Base-by-base conservation (phyloP, 2,113 vertebrate species). In the Peucedramus taeniatus region DNA sequence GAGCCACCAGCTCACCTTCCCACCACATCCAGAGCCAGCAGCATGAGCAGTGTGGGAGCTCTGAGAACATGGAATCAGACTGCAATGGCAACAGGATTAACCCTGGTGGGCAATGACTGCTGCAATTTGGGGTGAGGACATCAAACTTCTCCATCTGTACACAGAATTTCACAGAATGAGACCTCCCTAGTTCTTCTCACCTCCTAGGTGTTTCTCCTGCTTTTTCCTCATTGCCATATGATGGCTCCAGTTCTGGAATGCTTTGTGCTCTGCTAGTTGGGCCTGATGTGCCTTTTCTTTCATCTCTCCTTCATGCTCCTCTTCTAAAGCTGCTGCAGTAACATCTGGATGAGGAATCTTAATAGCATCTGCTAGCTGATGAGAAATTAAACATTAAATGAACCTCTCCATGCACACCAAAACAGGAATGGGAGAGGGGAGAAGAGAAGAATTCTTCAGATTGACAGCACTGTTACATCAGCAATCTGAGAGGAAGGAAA, bases 181-280 rank as follows among this genome's bases (percentile, higher is more conserved):
- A 54, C 39, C 42, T 53, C 51, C 44, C 35, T n/a, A 21, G 44
- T 51, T 70, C 68, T 27, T 91, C 98, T 98, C 92, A 99, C 99
- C 95, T 11, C 98, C 98, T 76, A 99, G 97, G 14, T 96, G 22
- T 27, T 97, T 95, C 96, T 99, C 98, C 94, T 99, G 98, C 59
- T 83, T 97, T 88, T 96, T 98, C 81, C 98, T 95, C 95, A 98
- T 96, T 40, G 68, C 75, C 95, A 99, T 97, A 72, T 99, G 97
- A 72, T 40, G 91, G n/a, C 95, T 63, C 99, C 99, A 99, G 83
- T 99, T 98, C 77, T 96, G 96, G 50, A 99, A 98, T 75, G 99
- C 98, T 84, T 97, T 98, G 82, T 97, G 95, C 91, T 98, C 98
- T 30, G 68, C 66, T 30, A 92, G 78, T 2, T 79, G 83, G 10